A percentile compares a stretch with the other conserved stretches of the same genome.
Conservation (phyloP, 2,888 invertebrate species). For the Thyatira batis region DNA sequence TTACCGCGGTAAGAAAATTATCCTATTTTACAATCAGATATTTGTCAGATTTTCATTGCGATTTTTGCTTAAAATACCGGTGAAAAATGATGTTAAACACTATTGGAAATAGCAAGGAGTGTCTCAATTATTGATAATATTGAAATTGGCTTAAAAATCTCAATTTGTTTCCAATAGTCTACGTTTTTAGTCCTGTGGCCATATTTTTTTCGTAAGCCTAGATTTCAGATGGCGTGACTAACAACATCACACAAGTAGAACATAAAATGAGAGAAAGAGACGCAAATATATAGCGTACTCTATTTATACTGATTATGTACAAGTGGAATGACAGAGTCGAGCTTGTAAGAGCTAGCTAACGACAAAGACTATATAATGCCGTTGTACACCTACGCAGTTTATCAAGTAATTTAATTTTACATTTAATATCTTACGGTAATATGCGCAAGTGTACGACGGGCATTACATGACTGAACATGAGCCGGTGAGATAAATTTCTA, state of each 20-base stretch:
- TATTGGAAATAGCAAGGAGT: too few relatives aligned
- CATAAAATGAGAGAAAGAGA: background rate
- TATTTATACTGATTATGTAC: background rate
- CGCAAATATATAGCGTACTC: background rate
- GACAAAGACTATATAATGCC: background rate
- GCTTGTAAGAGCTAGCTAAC: background rate
- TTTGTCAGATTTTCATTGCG: background rate
- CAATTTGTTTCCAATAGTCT: background rate
- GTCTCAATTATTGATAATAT: background rate
- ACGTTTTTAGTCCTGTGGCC: constrained; percentile 4
- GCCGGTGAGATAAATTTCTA: constrained; percentile 62
- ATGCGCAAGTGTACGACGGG: constrained; percentile 6
- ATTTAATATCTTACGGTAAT: background rate
- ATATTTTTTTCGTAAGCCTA: constrained; percentile 6
- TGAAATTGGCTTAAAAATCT: background rate
- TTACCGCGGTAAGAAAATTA: constrained; percentile 4
- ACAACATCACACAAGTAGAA: background rate
- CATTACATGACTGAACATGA: constrained; percentile 19
- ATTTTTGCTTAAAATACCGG: background rate
- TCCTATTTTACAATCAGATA: background rate
- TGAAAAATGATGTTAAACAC: too few relatives aligned
- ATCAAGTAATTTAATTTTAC: background rate
- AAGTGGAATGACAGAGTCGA: background rate
- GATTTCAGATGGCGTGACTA: constrained; percentile 4
- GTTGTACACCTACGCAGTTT: background rate